A percentile compares a stretch with the other conserved stretches of the same genome.
Conservation (phyloP, 2,113 vertebrate genomes). For the Tragelaphus imberbis region DNA sequence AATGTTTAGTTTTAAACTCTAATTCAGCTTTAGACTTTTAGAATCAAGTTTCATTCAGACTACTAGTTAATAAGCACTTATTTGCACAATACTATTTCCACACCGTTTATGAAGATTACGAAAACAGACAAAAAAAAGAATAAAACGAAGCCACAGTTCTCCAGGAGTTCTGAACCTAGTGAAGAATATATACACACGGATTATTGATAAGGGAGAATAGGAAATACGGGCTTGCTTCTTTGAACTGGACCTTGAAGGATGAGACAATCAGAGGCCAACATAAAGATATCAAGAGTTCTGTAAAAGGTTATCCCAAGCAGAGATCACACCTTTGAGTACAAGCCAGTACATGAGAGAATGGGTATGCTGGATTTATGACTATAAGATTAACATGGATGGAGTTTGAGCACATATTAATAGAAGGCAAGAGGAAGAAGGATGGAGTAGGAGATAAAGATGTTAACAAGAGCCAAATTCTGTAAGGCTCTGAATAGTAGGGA, state of each 20-base stretch:
- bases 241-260: not conserved
- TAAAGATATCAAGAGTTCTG: not conserved
- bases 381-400: not conserved
- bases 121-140: not conserved
- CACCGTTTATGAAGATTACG: not conserved
- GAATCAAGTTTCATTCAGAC: not conserved
- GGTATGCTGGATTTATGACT: not conserved
- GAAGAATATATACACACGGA: not conserved
- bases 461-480: not conserved
- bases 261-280: not conserved
- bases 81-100: not conserved
- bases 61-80: not conserved
- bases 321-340: not conserved
- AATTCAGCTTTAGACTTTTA: not conserved
- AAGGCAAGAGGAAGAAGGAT: not conserved
- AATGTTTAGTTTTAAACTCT: not conserved
- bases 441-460: not conserved
- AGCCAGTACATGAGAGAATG: not conserved
- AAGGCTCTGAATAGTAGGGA: not conserved
- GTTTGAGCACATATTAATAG: not conserved
- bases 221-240: not conserved
- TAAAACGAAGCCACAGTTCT: not conserved
- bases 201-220: not conserved
- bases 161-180: not conserved
- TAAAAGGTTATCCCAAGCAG: not conserved